Base-by-base conservation (phyloP, 2,888 invertebrate genomes). In the Melieria crassipennis region DNA sequence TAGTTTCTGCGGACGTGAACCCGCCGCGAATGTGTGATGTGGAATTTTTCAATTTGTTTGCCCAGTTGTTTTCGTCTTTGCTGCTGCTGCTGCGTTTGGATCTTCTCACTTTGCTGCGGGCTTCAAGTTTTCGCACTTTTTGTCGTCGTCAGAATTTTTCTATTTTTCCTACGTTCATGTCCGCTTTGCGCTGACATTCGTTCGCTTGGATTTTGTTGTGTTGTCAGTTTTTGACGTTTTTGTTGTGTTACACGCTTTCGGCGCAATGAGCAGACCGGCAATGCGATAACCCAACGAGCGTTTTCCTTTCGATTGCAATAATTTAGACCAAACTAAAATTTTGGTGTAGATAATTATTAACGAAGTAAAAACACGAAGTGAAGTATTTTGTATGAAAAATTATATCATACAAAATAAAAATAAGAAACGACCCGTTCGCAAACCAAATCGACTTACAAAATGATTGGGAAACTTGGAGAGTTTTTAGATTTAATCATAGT, bases 171-270 rank as follows among this genome's bases (percentile, higher is more conserved):
- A n/a, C 13, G 46, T 69, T 47, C 30, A 46, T 11, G 50, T 16
- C 60, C 45, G 46, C 42, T 58, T 58, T 58, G 71, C 13, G 9
- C 7, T 71, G 73, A 71, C 73, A 66, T 73, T 69, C 65, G 10
- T 30, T 57, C 64, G 10, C 55, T 68, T 63, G 16, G 64, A 61
- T 52, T 42, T 50, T 80, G 79, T 79, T 79, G 78, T 79, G 79
- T 79, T 79, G 78, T 79, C 79, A 78, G 55, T 76, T 78, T 77
- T 75, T 79, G 79, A 78, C 79, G 73, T 60, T 64, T 75, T 66
- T 52, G 58, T 70, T 66, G 46, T 58, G 55, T 62, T 13, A 42
- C n/a, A 16, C 4, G 11, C 46, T 48, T 10, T 61, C 65, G 45
- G 58, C 45, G 58, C 5, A 45, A 11, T 6, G 16, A 56, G 56